phyloP scores from a whole-genome alignment of 2,888 invertebrate species.

The Thymelicus acteon region DNA sequence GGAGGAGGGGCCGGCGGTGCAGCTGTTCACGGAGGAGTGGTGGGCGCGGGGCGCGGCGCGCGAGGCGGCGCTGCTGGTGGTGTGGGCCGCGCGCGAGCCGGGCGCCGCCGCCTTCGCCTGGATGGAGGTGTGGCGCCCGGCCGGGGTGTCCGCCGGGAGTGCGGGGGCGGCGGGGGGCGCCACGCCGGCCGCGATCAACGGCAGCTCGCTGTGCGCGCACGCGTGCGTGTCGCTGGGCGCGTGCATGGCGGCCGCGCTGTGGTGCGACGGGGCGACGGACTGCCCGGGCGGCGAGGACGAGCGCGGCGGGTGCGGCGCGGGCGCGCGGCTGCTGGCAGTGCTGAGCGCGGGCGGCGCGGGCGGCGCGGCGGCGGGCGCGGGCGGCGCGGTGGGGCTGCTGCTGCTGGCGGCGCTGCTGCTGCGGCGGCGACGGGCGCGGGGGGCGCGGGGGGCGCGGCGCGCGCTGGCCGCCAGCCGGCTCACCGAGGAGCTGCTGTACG shows the following conservation, averaged over 20 bases:
- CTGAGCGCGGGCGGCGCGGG: slow-evolving; percentile 87
- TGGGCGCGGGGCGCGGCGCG: slow-evolving; percentile 62
- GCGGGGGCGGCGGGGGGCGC: slow-evolving; percentile 57
- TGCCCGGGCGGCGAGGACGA: slow-evolving; percentile 90
- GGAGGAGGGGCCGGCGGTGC: slow-evolving; percentile 86
- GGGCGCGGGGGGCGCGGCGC: slow-evolving; percentile 85
- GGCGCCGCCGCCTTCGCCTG: slow-evolving; percentile 91
- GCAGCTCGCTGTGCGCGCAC: slow-evolving; percentile 59
- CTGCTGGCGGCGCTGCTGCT: slow-evolving; percentile 78
- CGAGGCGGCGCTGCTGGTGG: slow-evolving; percentile 90
- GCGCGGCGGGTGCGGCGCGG: slow-evolving; percentile 64
- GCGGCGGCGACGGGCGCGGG: slow-evolving; percentile 83
- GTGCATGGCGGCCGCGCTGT: slow-evolving; percentile 89
- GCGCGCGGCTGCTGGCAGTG: slow-evolving; percentile 82
- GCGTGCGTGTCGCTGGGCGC: slow-evolving; percentile 90
- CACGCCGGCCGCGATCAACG: slow-evolving; percentile 59
- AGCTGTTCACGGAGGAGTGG: slow-evolving; percentile 93
- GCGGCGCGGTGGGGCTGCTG: slow-evolving; percentile 73
- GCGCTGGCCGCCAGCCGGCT: slow-evolving; percentile 86
- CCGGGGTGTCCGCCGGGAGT: slow-evolving; percentile 75
- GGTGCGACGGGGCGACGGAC: slow-evolving; percentile 66
- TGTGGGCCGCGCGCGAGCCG: slow-evolving; percentile 93
- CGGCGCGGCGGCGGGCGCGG: slow-evolving; percentile 69
- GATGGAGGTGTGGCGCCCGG: slow-evolving; percentile 90
- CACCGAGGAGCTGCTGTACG: slow-evolving; percentile 88